Evolutionary conservation across 2,113 vertebrate genomes (phyloP), one percentile per base, ranked within the genome.

Genomic region (Cryptomyrus ogoouensis): DNA sequence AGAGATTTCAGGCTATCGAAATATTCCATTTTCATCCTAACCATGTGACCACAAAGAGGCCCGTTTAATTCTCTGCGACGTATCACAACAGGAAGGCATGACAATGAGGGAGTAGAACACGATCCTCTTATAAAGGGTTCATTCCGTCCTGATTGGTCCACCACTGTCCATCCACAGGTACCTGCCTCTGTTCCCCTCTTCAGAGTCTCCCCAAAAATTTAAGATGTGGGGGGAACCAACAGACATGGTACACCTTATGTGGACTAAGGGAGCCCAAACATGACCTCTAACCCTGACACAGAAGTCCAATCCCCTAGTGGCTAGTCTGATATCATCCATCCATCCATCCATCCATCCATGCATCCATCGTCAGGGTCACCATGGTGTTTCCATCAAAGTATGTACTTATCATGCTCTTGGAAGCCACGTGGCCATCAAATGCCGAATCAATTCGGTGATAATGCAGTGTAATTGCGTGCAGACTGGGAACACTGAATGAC

Each of bases 401-500:
- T 92, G 90, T 90, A 52, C 89, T 95, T 92, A 91, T 89, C 87
- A 66, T 91, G 89, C 92, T 89, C 90, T 91, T 90, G 91, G 92
- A 92, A 91, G 90, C 91, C 94, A 95, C 94, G 47, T 94, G 93
- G 90, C 90, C 92, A 92, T 90, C 90, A 91, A 91, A 94, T 92
- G 91, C 91, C 92, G 93, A 92, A 94, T 95, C 93, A 92, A 94
- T 95, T 93, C 91, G 92, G 47, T 90, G 91, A 91, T 95, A 94
- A 95, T 94, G 93, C 92, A 88, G 89, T 87, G 89, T 95, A 95
- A 95, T 95, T 93, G 92, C 93, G 91, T 90, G 90, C 91, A 91
- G 92, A 87, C 88, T 77, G 88, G 70, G 77, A 88, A 87, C 88
- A 90, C 91, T 92, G 90, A 90, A 77, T 93, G 90, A 91, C 91